Percentiles rank a stretch among this genome's conserved stretches.
Evolutionary conservation across 2,797 vertebrate species (phyloP).

Genomic region (Tiaroga cobitis): DNA sequence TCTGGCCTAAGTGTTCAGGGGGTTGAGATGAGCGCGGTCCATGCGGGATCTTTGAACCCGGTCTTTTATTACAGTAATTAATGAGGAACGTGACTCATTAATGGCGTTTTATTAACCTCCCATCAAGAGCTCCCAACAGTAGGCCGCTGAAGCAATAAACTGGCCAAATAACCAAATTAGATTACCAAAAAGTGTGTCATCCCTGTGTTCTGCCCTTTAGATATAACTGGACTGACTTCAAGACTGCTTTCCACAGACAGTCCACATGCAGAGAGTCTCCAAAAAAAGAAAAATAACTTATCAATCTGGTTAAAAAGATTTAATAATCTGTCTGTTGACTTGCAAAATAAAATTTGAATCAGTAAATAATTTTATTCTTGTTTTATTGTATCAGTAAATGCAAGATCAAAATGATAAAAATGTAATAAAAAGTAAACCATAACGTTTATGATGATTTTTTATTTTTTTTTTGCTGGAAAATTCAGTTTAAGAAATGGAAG

Average conservation of each 20-base stretch:
- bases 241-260: not conserved
- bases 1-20: not conserved
- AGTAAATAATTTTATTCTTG: too few species aligned
- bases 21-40: not conserved
- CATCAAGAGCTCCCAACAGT: conserved; percentile 14
- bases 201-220: conserved; percentile 14
- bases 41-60: conserved; percentile 5
- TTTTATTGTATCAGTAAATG: not conserved
- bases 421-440: not conserved
- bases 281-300: not conserved
- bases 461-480: not conserved
- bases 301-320: not conserved
- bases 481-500: not conserved
- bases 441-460: not conserved
- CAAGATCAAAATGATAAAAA: not conserved
- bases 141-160: conserved; percentile 6
- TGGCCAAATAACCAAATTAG: conserved; percentile 28
- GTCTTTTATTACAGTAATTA: conserved; percentile 33
- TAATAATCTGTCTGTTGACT: not conserved
- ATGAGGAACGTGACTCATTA: conserved; percentile 32
- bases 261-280: not conserved
- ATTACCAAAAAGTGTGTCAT: conserved; percentile 20
- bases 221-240: conserved; percentile 24
- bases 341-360: not conserved
- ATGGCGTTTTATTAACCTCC: conserved; percentile 30